Base-by-base conservation (phyloP, 1,140 invertebrate genomes). In the Eriocheir sinensis region DNA sequence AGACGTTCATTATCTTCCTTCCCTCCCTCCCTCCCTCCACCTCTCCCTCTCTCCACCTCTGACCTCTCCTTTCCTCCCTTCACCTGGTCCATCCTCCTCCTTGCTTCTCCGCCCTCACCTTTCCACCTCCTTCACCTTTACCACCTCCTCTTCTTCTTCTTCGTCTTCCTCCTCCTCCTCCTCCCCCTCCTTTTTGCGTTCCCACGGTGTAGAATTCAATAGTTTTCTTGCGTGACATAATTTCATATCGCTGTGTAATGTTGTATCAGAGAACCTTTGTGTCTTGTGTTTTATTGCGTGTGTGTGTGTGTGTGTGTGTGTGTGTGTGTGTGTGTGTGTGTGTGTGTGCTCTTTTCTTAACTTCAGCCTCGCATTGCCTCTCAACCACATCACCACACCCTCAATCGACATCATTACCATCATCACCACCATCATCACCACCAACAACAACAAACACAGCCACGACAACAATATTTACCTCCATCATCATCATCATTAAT, bases 301-400 rank as follows among this genome's bases (percentile, higher is more conserved):
- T 72, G 60, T 72, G 60, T 72, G 60, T 72, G 60, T 72, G 60
- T 72, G 60, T 72, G 60, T 72, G 60, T 72, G 60, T 72, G 60
- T 72, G 60, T 72, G 60, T 72, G 60, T 72, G 60, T 72, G 60
- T 72, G 60, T 72, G 60, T 72, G 60, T 72, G 60, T 72, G 60
- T 72, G 60, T 72, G 60, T 72, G 60, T 72, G 60, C n/a, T n/a
- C n/a, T n/a, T n/a, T n/a, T n/a, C n/a, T n/a, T n/a, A n/a, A n/a
- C n/a, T n/a, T n/a, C n/a, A n/a, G n/a, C n/a, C n/a, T n/a, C n/a
- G n/a, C n/a, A n/a, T n/a, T n/a, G n/a, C n/a, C n/a, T 48, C 4
- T 15, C 44, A 48, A 48, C 44, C 44, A 8, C 15, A 48, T 48
- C 44, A 48, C 44, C 44, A 48, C 44, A 8, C 15, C 44, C 44